Conservation (phyloP, 2,113 vertebrate species). For the Mesitornis unicolor region DNA sequence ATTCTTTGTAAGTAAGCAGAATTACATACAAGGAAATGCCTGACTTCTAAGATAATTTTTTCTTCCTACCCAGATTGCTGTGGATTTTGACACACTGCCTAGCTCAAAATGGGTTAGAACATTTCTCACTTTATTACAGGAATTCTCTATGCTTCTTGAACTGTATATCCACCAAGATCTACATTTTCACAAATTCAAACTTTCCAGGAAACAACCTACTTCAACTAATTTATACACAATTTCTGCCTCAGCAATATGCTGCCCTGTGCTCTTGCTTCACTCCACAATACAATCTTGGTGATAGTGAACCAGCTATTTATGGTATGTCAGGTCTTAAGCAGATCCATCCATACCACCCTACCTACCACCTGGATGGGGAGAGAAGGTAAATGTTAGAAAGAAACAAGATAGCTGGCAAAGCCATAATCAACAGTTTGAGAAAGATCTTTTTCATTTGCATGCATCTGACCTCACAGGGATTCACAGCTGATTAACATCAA, state of each 20-base stretch:
- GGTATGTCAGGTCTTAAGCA: background rate
- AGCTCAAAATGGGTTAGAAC: background rate
- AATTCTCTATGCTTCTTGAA: background rate
- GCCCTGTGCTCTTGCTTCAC: background rate
- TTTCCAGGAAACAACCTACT: background rate
- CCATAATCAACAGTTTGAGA: background rate
- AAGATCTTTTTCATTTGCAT: slow-evolving; percentile 3
- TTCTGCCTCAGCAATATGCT: background rate
- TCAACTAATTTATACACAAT: background rate
- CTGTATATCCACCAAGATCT: background rate
- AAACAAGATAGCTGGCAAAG: background rate
- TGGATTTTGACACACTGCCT: background rate
- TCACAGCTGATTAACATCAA: slow-evolving; percentile 34
- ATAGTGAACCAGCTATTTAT: background rate
- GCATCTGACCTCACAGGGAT: background rate
- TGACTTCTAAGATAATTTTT: background rate
- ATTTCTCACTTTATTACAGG: background rate
- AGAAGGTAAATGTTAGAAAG: background rate
- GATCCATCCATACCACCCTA: background rate
- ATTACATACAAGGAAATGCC: background rate
- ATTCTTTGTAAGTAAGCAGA: background rate
- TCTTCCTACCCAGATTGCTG: background rate
- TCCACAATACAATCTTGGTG: background rate
- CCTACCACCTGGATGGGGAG: background rate
- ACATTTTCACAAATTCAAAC: background rate